Evolutionary conservation across 1,140 invertebrate species (phyloP).

Genomic region (Magallana angulata): DNA sequence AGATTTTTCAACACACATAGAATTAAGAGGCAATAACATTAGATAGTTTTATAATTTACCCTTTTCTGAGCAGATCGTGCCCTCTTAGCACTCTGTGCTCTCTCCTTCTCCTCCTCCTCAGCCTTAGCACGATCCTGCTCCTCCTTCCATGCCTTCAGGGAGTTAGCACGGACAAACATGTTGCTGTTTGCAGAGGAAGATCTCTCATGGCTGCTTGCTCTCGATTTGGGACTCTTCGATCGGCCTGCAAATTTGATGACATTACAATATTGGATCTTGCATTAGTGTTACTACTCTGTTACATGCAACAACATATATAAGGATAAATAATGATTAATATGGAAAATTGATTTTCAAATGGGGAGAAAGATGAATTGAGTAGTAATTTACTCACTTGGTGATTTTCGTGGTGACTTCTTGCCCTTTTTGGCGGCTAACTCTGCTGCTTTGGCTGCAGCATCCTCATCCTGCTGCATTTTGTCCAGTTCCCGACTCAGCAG

Average conservation of each 20-base stretch:
- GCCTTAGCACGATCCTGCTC: constrained; percentile 72
- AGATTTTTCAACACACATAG: too few species aligned
- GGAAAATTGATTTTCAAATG: not conserved
- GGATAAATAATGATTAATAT: too few species aligned
- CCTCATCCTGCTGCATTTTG: constrained; percentile 72
- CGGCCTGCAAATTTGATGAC: constrained; percentile 44
- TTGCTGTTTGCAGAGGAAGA: constrained; percentile 59
- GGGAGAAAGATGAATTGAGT: not conserved
- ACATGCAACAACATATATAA: too few species aligned
- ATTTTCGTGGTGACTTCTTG: constrained; percentile 66
- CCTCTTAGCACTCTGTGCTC: constrained; percentile 68
- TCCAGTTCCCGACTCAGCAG: constrained; percentile 74
- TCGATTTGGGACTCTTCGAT: constrained; percentile 72
- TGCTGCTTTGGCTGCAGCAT: constrained; percentile 64
- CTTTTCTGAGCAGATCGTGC: constrained; percentile 69
- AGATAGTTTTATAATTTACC: constrained; percentile 39
- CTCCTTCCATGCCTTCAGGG: constrained; percentile 77
- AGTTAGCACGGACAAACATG: constrained; percentile 72
- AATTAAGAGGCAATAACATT: too few species aligned
- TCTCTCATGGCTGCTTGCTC: constrained; percentile 68
- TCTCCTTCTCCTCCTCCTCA: constrained; percentile 76
- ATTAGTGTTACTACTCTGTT: not conserved
- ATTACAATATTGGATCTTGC: not conserved
- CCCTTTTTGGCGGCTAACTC: constrained; percentile 63
- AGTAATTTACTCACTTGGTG: constrained; percentile 42